Conservation (phyloP, 1,140 invertebrate genomes). For the Coenobita brevimanus region DNA sequence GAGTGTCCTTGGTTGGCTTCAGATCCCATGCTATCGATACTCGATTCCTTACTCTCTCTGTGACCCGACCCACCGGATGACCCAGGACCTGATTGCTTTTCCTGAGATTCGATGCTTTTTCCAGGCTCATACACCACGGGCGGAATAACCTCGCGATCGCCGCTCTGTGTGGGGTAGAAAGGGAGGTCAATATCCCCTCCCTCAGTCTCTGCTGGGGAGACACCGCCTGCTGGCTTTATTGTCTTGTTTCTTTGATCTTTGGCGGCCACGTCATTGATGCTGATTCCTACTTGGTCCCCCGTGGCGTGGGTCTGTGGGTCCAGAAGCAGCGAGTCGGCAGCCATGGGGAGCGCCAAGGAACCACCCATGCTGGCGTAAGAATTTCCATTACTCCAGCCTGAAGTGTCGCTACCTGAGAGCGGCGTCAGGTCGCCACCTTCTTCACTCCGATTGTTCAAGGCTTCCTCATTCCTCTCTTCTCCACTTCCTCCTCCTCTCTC, state of each 20-base stretch:
- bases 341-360: constrained; percentile 38
- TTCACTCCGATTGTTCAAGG: constrained; percentile 34
- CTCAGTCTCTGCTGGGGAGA: constrained; percentile 15
- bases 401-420: constrained; percentile 34
- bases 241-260: constrained; percentile 50
- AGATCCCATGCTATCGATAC: constrained; percentile 51
- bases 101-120: constrained; percentile 48
- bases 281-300: constrained; percentile 22
- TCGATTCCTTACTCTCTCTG: constrained; percentile 54
- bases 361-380: constrained; percentile 37
- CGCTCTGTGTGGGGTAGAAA: neutral
- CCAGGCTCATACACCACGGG: constrained; percentile 17
- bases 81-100: constrained; percentile 48
- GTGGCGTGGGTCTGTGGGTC: neutral
- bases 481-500: neutral
- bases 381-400: constrained; percentile 37
- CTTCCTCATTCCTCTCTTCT: neutral
- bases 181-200: neutral
- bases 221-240: neutral
- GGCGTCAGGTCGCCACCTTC: constrained; percentile 17
- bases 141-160: neutral
- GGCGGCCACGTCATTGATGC: constrained; percentile 52
- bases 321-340: neutral
- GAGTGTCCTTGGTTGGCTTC: constrained; percentile 55
- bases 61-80: constrained; percentile 49